Evolutionary conservation across 92 coral and sea anemone genomes (phyloP), one percentile per base, ranked within the genome.

Genomic region (Parazoanthus swiftii): DNA sequence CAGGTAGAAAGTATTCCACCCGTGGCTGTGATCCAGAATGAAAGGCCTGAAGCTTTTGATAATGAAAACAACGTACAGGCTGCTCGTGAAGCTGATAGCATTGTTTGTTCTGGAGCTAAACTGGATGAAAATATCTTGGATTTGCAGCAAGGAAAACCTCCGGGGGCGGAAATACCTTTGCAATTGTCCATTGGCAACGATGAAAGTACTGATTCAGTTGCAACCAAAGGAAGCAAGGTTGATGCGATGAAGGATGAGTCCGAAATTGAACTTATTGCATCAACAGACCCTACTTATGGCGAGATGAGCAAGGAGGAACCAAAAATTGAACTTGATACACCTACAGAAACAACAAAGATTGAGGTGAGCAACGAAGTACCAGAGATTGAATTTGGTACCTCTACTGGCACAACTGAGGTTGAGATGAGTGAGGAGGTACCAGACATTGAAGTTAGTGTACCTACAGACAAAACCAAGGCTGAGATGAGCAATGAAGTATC

Each of bases 81-180:
- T 25, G 82, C 9, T 33, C 20, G n/a, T 8, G 65, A 46, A 50
- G 65, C 20, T 46, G 67, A 79, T 44, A 44, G 25, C 3, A 29
- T 26, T 8, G 33, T 8, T 9, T 46, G 66, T 79, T 18, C 63
- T 3, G 39, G 63, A 25, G n/a, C 21, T 11, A 38, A 79, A 44
- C 37, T 14, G 3, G 39, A 79, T 79, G 82, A 46, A 46, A 79
- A 54, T 67, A 79, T n/a, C 21, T 33, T 79, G 82, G 37, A n/a
- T 15, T 21, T 43, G 29, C 37, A 78, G 20, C 81, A 78, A 21
- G 63, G n/a, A 50, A 39, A 46, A 16, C 23, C 58, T 20, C 80
- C 80, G 5, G 56, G 37, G 33, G 16, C 29, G 18, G 54, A 42
- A 16, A 50, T 3, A 79, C 16, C 38, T 73, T 73, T 33, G 33